Evolutionary conservation across 1,140 invertebrate genomes (phyloP).

Genomic region (Drosophila sulfurigaster): DNA sequence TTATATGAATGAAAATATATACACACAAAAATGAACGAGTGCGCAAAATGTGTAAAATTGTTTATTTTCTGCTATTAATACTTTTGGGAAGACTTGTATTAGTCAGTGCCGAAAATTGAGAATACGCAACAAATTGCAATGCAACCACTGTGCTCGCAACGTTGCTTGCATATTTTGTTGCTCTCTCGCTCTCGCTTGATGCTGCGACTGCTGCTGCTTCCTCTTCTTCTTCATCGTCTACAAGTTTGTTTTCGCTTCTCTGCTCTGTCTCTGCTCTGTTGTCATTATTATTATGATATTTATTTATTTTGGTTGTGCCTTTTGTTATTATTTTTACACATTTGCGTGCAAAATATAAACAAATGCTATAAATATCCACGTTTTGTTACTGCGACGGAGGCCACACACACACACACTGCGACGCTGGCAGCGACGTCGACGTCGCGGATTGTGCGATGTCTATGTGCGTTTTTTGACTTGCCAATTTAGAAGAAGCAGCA

Average conservation of each 20-base stretch:
- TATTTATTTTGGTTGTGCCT: conserved; percentile 3
- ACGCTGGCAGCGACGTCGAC: conserved; percentile 16
- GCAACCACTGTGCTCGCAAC: conserved; percentile 27
- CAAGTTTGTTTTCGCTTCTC: conserved; percentile 16
- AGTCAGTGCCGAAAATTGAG: neutral
- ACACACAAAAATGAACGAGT: neutral
- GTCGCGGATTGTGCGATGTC: conserved; percentile 43
- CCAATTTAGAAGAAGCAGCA: conserved; percentile 57
- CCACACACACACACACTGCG: conserved; percentile 53
- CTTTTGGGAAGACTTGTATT: neutral
- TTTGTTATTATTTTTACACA: conserved; percentile 43
- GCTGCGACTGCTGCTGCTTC: neutral
- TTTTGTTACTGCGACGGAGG: conserved; percentile 40
- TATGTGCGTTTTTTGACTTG: conserved; percentile 51
- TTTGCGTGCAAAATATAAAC: conserved; percentile 77
- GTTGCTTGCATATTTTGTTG: conserved; percentile 19
- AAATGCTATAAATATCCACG: conserved; percentile 77
- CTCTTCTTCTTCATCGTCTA: conserved; percentile 23
- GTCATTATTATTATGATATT: conserved; percentile 19
- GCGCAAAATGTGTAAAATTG: conserved; percentile 2
- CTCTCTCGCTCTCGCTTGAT: conserved; percentile 6
- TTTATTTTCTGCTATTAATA: neutral
- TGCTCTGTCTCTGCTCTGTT: neutral
- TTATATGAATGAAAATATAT: conserved; percentile 20
- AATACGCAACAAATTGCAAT: conserved; percentile 14